A percentile compares a stretch with the other conserved stretches of the same genome.
Evolutionary conservation across 2,888 invertebrate species (phyloP).

Genomic region (Noctua janthe): DNA sequence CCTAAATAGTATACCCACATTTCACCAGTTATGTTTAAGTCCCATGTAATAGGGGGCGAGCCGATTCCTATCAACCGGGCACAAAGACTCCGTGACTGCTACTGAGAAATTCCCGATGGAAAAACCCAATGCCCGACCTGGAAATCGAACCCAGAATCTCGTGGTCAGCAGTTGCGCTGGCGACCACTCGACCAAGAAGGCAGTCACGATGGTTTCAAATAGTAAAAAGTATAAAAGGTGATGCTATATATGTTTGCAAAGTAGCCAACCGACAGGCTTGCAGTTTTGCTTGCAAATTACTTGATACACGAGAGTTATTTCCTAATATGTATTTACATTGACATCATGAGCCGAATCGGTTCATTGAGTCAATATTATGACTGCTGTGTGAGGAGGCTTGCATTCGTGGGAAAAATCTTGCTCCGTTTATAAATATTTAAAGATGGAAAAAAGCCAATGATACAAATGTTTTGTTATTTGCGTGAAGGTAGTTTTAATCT

Average conservation of each 20-base stretch:
- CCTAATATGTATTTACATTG: conserved; percentile 29
- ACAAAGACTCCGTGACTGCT: neutral
- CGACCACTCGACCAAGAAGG: too few relatives aligned
- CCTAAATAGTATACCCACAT: neutral
- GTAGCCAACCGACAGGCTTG: too few relatives aligned
- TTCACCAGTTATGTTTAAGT: neutral
- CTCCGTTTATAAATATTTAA: conserved; percentile 1
- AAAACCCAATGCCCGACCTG: neutral
- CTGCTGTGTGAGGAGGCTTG: neutral
- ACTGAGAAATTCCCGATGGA: neutral
- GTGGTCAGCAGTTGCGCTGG: too few relatives aligned
- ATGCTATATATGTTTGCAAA: too few relatives aligned
- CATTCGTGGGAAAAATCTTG: neutral
- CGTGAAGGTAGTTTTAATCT: conserved; percentile 4
- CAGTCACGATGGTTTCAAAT: too few relatives aligned
- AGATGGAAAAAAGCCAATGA: neutral
- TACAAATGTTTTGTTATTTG: neutral
- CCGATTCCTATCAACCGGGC: neutral
- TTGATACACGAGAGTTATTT: conserved; percentile 14
- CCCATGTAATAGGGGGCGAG: neutral
- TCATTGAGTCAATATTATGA: conserved; percentile 37
- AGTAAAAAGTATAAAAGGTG: too few relatives aligned
- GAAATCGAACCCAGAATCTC: neutral
- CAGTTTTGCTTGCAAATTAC: too few relatives aligned
- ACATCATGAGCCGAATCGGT: conserved; percentile 36